Percentiles rank a stretch among this genome's conserved stretches.
These are phyloP conservation scores for Paracanthobrama guichenoti DNA, from an alignment of 2,113 vertebrate genomes.

Conservation along the genomic window DNA sequence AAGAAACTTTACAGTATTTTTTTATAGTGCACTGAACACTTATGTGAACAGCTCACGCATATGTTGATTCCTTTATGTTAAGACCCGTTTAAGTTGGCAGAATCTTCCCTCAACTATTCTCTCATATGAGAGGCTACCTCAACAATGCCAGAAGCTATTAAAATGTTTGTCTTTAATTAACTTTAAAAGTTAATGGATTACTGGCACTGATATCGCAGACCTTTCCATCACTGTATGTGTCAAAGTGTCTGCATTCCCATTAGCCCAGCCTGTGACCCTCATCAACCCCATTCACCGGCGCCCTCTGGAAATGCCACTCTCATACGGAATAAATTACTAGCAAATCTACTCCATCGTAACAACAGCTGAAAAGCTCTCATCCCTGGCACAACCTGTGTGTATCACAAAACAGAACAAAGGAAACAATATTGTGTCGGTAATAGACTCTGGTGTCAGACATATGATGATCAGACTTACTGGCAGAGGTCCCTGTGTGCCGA, in stretches of 20 bases:
- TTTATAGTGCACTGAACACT: not conserved
- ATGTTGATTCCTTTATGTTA: not conserved
- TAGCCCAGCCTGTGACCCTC: slow-evolving; percentile 21
- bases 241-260: slow-evolving; percentile 9
- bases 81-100: not conserved
- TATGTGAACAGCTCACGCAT: not conserved
- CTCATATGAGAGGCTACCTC: not conserved
- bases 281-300: slow-evolving; percentile 16
- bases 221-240: slow-evolving; percentile 20
- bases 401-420: not conserved
- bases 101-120: not conserved
- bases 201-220: not conserved
- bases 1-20: not conserved
- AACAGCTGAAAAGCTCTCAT: not conserved
- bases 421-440: not conserved
- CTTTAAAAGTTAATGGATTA: slow-evolving; percentile 21
- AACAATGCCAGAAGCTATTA: slow-evolving; percentile 3
- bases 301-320: slow-evolving; percentile 19
- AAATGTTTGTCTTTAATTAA: slow-evolving; percentile 38
- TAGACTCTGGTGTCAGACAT: not conserved
- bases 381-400: not conserved
- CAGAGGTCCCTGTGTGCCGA: no score
- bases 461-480: not conserved
- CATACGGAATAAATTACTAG: not conserved
- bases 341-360: not conserved